A percentile compares a stretch with the other conserved stretches of the same genome.
Conservation (phyloP, 2,113 vertebrate species). For the Myotis brandtii region DNA sequence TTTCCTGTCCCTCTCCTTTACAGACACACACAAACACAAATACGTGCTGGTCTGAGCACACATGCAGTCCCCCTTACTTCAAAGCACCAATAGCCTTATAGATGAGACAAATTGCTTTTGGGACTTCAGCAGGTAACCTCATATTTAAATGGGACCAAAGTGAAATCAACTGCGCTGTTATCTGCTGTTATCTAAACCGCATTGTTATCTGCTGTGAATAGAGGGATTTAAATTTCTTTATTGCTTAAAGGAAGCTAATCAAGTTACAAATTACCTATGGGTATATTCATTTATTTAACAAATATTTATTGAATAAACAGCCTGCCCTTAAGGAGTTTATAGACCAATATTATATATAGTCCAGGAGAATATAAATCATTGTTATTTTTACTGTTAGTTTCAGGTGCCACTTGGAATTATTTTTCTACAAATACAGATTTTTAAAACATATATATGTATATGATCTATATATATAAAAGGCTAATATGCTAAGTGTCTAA, state of each 20-base stretch:
- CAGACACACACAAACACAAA: neutral
- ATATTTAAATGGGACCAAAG: neutral
- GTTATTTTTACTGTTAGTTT: constrained; percentile 1
- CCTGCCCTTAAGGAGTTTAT: neutral
- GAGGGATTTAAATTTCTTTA: constrained; percentile 23
- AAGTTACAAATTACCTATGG: neutral
- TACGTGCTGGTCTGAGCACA: neutral
- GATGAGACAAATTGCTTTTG: neutral
- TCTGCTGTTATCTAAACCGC: neutral
- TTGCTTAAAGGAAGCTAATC: constrained; percentile 36
- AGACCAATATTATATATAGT: neutral
- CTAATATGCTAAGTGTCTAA: too few species aligned
- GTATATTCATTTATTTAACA: constrained; percentile 31
- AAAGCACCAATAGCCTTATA: neutral
- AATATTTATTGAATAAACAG: constrained; percentile 41
- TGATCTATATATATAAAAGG: neutral
- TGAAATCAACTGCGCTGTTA: neutral
- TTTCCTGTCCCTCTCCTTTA: neutral
- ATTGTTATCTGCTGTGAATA: constrained; percentile 25
- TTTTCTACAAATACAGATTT: constrained; percentile 26
- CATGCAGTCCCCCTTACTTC: neutral
- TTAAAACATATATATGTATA: neutral
- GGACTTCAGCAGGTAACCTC: neutral
- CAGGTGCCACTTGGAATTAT: constrained; percentile 25
- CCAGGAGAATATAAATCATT: neutral